Base-by-base conservation (phyloP, 2,797 vertebrate genomes). In the Sardinella longiceps region DNA sequence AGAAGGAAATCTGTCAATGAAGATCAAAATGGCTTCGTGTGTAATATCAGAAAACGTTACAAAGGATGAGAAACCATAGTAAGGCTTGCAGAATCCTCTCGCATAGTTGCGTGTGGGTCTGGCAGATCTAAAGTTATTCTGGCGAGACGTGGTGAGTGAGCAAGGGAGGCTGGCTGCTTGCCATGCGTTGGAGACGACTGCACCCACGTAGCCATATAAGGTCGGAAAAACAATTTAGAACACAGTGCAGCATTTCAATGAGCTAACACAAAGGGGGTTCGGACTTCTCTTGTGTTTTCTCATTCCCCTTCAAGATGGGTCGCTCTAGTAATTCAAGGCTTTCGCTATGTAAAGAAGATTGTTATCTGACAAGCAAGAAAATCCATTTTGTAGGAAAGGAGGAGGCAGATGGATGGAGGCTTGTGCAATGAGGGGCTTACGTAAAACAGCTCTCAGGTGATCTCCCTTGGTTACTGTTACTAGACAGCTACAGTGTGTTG, bases 131-230 rank as follows among this genome's bases (percentile, higher is more conserved):
- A 74, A 84, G 83, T 80, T 89, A 86, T 86, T 89, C 88, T 85
- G 91, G 87, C 88, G 85, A 46, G 87, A 89, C 33, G 93, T 93
- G 93, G 66, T 74, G 66, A 94, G 91, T 74, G 66, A 94, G 91
- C 90, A 87, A 37, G 93, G 91, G 90, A 86, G 84, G 89, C 85
- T 93, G 93, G 92, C 87, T 82, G 86, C 90, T 88, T 91, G 94
- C 94, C 94, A 94, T 28, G 88, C 81, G 87, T 83, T 37, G 70
- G 85, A 25, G 85, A 82, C 37, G 74, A 85, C 89, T 83, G 86
- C 89, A 86, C 88, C 84, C 90, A 88, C 91, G 89, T 87, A 91
- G 84, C 94, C 94, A 92, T 94, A 95, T 95, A 93, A 94, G 94
- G 95, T 93, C 92, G 94, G 83, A 92, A 88, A 92, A 93, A 89